Percentiles rank a stretch among this genome's conserved stretches.
Conservation (phyloP, 2,888 invertebrate species). For the Drosophila emarginata region DNA sequence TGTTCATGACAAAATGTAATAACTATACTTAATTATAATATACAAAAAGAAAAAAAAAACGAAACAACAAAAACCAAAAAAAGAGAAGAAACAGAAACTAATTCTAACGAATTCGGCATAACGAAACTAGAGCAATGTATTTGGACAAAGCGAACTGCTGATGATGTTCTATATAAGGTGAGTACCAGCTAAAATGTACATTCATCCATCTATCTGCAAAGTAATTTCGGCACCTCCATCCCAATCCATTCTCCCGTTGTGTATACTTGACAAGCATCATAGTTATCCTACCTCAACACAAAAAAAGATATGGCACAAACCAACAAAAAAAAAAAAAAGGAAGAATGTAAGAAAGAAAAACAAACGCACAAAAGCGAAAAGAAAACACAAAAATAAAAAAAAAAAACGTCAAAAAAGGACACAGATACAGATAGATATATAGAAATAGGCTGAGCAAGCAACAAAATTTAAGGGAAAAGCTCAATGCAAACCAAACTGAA, state of each 20-base stretch:
- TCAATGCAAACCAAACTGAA: conserved; percentile 4
- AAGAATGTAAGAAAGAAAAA: not conserved
- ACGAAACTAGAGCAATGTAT: conserved; percentile 36
- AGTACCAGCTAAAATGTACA: conserved; percentile 38
- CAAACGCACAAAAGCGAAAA: not conserved
- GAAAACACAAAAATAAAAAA: not conserved
- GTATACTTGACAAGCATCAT: not conserved
- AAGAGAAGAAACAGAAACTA: not conserved
- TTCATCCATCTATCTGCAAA: not conserved
- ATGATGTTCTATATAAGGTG: conserved; percentile 64
- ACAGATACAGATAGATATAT: not conserved
- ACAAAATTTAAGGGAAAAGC: conserved; percentile 8
- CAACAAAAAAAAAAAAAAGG: not conserved
- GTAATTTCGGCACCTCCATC: not conserved
- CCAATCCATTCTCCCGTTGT: not conserved
- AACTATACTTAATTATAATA: conserved; percentile 53
- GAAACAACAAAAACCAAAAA: conserved; percentile 17
- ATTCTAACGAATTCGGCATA: conserved; percentile 22
- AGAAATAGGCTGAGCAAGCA: not conserved
- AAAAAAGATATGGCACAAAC: conserved; percentile 28
- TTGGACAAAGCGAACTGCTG: conserved; percentile 32
- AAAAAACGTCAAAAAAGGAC: not conserved
- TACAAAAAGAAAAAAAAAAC: conserved; percentile 35
- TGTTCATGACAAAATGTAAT: conserved; percentile 73
- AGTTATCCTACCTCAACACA: conserved; percentile 69